phyloP scores from a whole-genome alignment of 2,888 invertebrate genomes.

The Cantharis flavilabris region DNA sequence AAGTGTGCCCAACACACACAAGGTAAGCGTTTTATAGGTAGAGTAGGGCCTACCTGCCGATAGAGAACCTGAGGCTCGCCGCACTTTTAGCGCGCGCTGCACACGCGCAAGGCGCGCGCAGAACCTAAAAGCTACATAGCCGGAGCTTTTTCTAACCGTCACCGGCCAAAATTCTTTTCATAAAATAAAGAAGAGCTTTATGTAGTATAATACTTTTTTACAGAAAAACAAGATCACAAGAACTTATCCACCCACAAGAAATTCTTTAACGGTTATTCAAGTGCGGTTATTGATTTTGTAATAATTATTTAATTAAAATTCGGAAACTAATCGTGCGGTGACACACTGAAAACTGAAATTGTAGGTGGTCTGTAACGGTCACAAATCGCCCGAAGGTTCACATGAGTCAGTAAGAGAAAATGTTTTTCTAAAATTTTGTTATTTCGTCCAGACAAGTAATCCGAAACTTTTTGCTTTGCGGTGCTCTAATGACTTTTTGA shows the following conservation, averaged over 20 bases:
- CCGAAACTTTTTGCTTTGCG: neutral
- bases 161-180: slow-evolving; percentile 1
- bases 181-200: neutral
- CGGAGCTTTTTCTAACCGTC: slow-evolving; percentile 10
- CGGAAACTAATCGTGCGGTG: neutral
- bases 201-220: neutral
- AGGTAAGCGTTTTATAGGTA: slow-evolving; percentile 47
- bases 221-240: neutral
- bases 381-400: neutral
- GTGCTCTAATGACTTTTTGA: neutral
- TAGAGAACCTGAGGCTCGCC: slow-evolving; percentile 21
- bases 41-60: slow-evolving; percentile 26
- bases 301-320: neutral
- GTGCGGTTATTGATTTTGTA: neutral
- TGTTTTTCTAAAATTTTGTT: neutral
- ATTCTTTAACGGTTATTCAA: neutral
- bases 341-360: neutral
- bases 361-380: neutral
- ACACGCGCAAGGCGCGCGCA: slow-evolving; percentile 53
- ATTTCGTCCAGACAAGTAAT: no score
- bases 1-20: slow-evolving; percentile 46
- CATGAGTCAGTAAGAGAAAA: neutral
- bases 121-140: slow-evolving; percentile 8
- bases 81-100: slow-evolving; percentile 50
- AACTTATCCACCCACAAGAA: neutral